These are phyloP conservation scores for Andrena dorsata DNA, from an alignment of 2,888 invertebrate genomes.

Conservation along the genomic window DNA sequence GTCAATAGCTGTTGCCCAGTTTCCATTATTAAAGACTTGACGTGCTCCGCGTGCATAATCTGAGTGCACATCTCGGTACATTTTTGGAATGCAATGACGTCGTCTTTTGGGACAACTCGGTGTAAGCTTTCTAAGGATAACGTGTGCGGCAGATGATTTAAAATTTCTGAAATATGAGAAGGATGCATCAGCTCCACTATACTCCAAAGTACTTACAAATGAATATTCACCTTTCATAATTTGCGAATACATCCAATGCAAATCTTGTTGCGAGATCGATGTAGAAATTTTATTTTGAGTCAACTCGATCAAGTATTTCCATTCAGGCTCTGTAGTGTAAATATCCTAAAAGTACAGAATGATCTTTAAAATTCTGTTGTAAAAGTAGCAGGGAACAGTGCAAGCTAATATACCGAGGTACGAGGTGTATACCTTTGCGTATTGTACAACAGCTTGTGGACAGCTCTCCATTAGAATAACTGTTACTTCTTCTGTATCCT, in stretches of 20 bases:
- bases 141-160: constrained; percentile 82
- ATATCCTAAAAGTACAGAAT: constrained; percentile 75
- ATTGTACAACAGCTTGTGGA: constrained; percentile 88
- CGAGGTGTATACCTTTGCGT: constrained; percentile 87
- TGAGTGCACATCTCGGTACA: constrained; percentile 83
- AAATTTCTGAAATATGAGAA: constrained; percentile 78
- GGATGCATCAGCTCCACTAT: constrained; percentile 22
- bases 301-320: constrained; percentile 82
- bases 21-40: constrained; percentile 84
- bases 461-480: constrained; percentile 87
- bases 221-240: constrained; percentile 78
- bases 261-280: constrained; percentile 73
- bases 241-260: constrained; percentile 77
- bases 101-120: constrained; percentile 82
- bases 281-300: constrained; percentile 79
- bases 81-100: constrained; percentile 79
- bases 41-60: constrained; percentile 84
- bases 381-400: background rate
- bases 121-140: constrained; percentile 82
- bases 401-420: background rate
- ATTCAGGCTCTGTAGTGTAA: constrained; percentile 82
- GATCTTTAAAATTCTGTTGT: constrained; percentile 9
- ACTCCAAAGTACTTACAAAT: background rate
- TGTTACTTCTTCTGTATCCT: constrained; percentile 86
- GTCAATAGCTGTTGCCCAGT: constrained; percentile 83